These are phyloP conservation scores for Sebastiscus albofasciatus DNA, from an alignment of 2,797 vertebrate species.

Conservation along the genomic window DNA sequence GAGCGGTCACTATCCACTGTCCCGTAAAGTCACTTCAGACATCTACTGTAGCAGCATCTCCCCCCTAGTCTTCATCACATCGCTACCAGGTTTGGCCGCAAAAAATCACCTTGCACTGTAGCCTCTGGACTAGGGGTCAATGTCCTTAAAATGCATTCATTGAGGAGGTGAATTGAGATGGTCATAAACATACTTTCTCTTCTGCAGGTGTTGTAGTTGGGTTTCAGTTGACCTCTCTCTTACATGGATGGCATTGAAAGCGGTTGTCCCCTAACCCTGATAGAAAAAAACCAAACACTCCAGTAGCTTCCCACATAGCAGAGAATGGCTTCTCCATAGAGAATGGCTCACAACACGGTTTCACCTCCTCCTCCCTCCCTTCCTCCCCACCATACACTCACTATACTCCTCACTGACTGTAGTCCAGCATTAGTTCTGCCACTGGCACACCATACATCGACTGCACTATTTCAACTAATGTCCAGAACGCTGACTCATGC, in stretches of 20 bases:
- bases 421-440: conserved; percentile 41
- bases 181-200: background rate
- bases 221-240: conserved; percentile 53
- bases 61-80: conserved; percentile 70
- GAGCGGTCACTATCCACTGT: conserved; percentile 52
- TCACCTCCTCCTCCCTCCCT: conserved; percentile 42
- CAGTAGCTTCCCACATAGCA: conserved; percentile 53
- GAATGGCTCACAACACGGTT: conserved; percentile 66
- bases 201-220: conserved; percentile 12
- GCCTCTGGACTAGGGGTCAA: conserved; percentile 64
- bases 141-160: conserved; percentile 67
- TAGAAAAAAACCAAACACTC: conserved; percentile 3
- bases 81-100: conserved; percentile 52
- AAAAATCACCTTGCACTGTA: conserved; percentile 46
- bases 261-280: conserved; percentile 61
- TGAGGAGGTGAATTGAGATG: conserved; percentile 54
- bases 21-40: conserved; percentile 56
- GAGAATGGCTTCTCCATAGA: conserved; percentile 78
- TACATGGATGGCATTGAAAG: conserved; percentile 69
- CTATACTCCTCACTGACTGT: conserved; percentile 40
- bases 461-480: conserved; percentile 70
- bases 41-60: conserved; percentile 56
- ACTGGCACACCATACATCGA: conserved; percentile 57
- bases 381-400: conserved; percentile 52
- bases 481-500: conserved; percentile 75